A percentile compares a stretch with the other conserved stretches of the same genome.
phyloP scores from a whole-genome alignment of 1,140 invertebrate species.

The Philotrypesis tridentata region DNA sequence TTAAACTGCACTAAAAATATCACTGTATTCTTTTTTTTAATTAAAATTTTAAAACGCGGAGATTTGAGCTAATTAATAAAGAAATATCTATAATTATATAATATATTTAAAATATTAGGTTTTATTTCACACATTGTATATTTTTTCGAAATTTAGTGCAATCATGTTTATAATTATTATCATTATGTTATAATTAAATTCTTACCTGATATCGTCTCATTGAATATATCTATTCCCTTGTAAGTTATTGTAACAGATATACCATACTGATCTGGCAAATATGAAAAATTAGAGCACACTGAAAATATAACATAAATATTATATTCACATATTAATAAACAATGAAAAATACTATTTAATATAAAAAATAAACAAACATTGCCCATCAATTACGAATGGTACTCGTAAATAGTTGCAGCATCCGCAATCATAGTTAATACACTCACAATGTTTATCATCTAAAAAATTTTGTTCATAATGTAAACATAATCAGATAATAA shows the following conservation, averaged over 20 bases:
- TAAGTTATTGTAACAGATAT: conserved; percentile 62
- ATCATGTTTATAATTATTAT: not conserved
- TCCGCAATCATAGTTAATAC: conserved; percentile 53
- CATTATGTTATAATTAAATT: not conserved
- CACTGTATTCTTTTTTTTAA: too few relatives aligned
- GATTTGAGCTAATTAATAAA: too few relatives aligned
- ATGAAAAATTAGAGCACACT: conserved; percentile 63
- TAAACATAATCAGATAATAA: not conserved
- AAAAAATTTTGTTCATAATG: not conserved
- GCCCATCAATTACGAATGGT: conserved; percentile 36
- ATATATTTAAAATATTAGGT: too few relatives aligned
- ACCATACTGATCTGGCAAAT: conserved; percentile 63
- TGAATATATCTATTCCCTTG: conserved; percentile 58
- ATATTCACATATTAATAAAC: too few relatives aligned
- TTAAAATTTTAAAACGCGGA: too few relatives aligned
- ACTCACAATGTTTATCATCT: conserved; percentile 40
- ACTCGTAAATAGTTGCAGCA: conserved; percentile 48
- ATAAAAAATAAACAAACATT: too few relatives aligned
- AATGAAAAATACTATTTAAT: too few relatives aligned
- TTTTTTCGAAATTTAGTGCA: not conserved
- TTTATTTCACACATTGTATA: too few relatives aligned
- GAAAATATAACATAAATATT: not conserved
- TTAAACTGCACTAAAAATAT: not conserved
- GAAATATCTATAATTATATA: too few relatives aligned
- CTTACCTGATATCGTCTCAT: conserved; percentile 65